A percentile compares a stretch with the other conserved stretches of the same genome.
These are phyloP conservation scores for Echinarachnius parma DNA, from an alignment of 53 echinoderm and acorn worm genomes.

Conservation along the genomic window DNA sequence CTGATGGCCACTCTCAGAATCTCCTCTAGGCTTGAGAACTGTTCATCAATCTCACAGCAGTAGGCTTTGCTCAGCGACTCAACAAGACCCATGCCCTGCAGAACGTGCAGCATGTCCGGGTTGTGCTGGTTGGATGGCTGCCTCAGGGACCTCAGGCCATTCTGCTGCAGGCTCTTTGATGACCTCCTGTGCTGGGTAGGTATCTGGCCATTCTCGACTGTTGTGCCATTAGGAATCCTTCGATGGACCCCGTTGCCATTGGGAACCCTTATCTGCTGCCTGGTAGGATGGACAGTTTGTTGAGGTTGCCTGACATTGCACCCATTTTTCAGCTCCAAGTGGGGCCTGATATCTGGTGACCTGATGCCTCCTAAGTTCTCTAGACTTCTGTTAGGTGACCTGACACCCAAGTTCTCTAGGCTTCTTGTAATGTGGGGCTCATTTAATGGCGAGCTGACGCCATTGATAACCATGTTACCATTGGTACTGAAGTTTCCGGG, in stretches of 20 bases:
- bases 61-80: constrained; percentile 72
- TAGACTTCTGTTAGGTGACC: background rate
- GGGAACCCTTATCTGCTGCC: background rate
- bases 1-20: constrained; percentile 75
- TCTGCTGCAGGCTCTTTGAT: background rate
- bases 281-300: background rate
- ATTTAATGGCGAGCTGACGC: no score
- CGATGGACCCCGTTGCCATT: no score
- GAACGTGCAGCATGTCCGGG: constrained; percentile 37
- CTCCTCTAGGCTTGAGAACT: constrained; percentile 67
- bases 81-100: constrained; percentile 66
- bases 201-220: no score
- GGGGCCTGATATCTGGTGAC: background rate
- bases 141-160: constrained; percentile 3
- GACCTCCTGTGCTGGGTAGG: no score
- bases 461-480: no score
- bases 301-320: background rate
- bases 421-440: no score
- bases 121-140: background rate
- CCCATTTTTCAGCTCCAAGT: constrained; percentile 28
- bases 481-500: no score
- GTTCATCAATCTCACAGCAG: constrained; percentile 66
- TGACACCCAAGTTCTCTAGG: no score
- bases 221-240: no score
- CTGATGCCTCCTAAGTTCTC: no score